Evolutionary conservation across 2,113 vertebrate species (phyloP).

Genomic region (Conger conger): DNA sequence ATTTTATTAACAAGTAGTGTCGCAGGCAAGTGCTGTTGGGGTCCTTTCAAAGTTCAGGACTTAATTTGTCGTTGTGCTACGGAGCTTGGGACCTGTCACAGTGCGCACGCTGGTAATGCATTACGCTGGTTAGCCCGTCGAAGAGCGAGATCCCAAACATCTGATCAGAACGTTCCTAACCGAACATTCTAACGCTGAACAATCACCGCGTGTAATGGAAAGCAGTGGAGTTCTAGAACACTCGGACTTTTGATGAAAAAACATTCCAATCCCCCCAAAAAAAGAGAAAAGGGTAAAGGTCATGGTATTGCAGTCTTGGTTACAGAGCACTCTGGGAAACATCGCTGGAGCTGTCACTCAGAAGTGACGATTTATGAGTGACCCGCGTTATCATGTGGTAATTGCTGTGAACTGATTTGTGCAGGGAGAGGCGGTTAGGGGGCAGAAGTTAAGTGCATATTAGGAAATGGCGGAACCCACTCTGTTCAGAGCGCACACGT

Average conservation of each 20-base stretch:
- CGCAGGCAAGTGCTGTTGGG: background rate
- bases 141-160: too few relatives aligned
- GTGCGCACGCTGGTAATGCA: background rate
- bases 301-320: background rate
- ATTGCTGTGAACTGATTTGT: background rate
- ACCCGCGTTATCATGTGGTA: background rate
- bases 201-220: background rate
- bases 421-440: too few relatives aligned
- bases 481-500: too few relatives aligned
- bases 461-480: too few relatives aligned
- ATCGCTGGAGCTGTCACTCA: background rate
- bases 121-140: background rate
- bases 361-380: background rate
- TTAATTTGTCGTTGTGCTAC: background rate
- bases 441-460: too few relatives aligned
- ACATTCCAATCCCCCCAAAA: too few relatives aligned
- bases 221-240: too few relatives aligned
- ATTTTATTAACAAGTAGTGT: background rate
- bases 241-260: too few relatives aligned
- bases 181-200: too few relatives aligned
- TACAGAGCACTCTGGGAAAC: background rate
- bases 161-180: too few relatives aligned
- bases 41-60: background rate
- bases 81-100: background rate
- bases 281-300: too few relatives aligned